Conservation (phyloP, 1,140 invertebrate genomes). For the Plodia interpunctella region DNA sequence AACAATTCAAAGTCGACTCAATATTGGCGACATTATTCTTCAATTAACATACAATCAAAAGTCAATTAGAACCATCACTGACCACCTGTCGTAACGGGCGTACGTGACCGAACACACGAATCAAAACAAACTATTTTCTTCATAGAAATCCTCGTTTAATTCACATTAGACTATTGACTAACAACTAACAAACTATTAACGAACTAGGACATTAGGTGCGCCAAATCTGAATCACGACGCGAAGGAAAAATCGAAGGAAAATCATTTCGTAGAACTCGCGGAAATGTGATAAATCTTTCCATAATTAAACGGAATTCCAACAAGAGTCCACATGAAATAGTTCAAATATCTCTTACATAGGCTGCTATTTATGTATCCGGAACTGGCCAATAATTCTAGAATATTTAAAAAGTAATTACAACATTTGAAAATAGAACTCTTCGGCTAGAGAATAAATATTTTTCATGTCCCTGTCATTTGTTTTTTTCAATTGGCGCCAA, state of each 20-base stretch:
- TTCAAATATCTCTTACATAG: too few species aligned
- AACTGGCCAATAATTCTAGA: too few species aligned
- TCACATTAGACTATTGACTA: neutral
- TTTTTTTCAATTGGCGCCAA: too few species aligned
- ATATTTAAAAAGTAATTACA: too few species aligned
- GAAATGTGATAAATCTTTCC: too few species aligned
- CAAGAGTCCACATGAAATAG: too few species aligned
- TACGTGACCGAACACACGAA: conserved; percentile 32
- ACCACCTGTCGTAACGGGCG: neutral
- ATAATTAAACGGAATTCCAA: too few species aligned
- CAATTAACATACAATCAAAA: neutral
- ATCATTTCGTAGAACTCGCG: neutral
- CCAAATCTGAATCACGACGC: neutral
- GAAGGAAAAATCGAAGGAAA: conserved; percentile 9
- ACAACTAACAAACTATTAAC: conserved; percentile 3
- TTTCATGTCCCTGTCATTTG: too few species aligned
- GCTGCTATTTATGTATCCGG: too few species aligned
- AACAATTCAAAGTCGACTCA: neutral
- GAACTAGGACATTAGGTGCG: conserved; percentile 1
- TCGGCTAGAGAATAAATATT: too few species aligned
- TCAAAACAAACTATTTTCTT: conserved; percentile 35
- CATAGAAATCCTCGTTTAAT: conserved; percentile 20
- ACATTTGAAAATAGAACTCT: too few species aligned
- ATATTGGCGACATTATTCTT: neutral
- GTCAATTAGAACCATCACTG: neutral